phyloP scores from a whole-genome alignment of 2,113 vertebrate species.

The Prolemur simus region DNA sequence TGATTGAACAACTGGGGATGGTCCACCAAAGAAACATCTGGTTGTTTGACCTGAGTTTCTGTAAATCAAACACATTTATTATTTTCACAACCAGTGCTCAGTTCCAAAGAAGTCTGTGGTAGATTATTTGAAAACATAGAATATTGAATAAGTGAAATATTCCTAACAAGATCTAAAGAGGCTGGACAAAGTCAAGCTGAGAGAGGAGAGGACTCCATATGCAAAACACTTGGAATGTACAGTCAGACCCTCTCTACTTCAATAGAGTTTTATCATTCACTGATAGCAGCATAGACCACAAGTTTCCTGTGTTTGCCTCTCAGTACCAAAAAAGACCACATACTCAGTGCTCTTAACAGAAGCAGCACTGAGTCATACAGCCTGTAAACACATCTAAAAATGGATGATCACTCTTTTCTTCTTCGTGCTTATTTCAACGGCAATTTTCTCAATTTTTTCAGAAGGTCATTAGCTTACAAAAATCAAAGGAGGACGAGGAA shows the following conservation, averaged over 20 bases:
- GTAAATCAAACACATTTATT: background rate
- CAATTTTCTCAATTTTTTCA: slow-evolving; percentile 66
- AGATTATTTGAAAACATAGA: background rate
- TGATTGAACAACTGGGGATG: background rate
- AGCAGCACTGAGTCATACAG: slow-evolving; percentile 68
- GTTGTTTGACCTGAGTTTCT: background rate
- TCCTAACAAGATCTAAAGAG: background rate
- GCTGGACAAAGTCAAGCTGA: background rate
- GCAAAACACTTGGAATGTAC: background rate
- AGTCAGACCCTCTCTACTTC: background rate
- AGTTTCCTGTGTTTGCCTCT: slow-evolving; percentile 47
- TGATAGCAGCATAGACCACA: background rate
- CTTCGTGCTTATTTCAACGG: slow-evolving; percentile 56
- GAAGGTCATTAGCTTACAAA: slow-evolving; percentile 72
- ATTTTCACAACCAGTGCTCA: background rate
- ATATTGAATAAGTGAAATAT: background rate
- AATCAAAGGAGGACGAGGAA: slow-evolving; percentile 31
- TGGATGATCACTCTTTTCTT: slow-evolving; percentile 63
- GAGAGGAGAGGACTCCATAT: background rate
- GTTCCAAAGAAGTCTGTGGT: background rate
- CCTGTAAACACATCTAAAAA: slow-evolving; percentile 74
- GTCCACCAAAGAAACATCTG: background rate
- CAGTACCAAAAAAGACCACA: slow-evolving; percentile 57
- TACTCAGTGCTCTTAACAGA: slow-evolving; percentile 58
- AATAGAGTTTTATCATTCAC: background rate